phyloP scores from a whole-genome alignment of 2,113 vertebrate genomes.

The Lanius ludovicianus region DNA sequence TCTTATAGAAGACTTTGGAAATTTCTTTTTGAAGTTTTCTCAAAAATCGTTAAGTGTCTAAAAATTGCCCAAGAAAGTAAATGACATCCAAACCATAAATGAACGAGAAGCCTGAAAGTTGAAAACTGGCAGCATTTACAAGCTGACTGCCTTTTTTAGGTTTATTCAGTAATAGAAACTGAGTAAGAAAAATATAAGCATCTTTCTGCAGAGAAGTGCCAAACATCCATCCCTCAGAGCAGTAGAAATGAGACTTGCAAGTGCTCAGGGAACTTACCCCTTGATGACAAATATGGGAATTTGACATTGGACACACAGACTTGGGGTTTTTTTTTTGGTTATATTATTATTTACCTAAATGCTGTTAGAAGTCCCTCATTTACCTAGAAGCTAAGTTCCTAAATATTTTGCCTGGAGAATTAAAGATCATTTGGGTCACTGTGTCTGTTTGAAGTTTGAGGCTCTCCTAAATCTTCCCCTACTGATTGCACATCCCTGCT shows the following conservation, averaged over 20 bases:
- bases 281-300: background rate
- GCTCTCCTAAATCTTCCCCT: background rate
- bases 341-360: background rate
- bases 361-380: background rate
- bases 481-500: fast-evolving
- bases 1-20: background rate
- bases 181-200: background rate
- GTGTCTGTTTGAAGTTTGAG: background rate
- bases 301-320: background rate
- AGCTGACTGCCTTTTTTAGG: background rate
- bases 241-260: background rate
- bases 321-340: fast-evolving
- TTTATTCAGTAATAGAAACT: background rate
- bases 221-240: background rate
- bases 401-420: background rate
- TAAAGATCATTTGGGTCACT: background rate
- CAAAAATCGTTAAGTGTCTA: background rate
- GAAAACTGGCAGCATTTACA: background rate
- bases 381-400: background rate
- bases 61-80: background rate
- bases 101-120: background rate
- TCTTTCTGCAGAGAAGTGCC: background rate
- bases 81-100: background rate
- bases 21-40: background rate
- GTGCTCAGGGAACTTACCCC: background rate